A percentile compares a stretch with the other conserved stretches of the same genome.
Conservation (phyloP, 2,113 vertebrate species). For the Brachypteracias leptosomus region DNA sequence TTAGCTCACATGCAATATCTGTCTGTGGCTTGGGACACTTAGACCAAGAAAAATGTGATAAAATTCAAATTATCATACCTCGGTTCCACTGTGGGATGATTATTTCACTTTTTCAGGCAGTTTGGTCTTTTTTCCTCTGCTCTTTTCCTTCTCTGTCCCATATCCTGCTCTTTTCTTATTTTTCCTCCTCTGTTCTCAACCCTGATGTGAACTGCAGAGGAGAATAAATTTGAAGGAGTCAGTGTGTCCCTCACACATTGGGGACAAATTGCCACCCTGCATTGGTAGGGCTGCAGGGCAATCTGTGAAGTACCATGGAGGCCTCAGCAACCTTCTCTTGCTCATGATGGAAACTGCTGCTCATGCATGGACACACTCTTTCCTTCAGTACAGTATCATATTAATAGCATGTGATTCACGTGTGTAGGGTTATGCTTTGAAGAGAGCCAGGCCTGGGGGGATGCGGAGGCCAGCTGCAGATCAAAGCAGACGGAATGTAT, state of each 20-base stretch:
- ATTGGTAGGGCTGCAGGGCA: background rate
- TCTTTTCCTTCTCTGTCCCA: background rate
- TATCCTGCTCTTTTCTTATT: background rate
- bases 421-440: too few relatives aligned
- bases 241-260: fast-evolving
- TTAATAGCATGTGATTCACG: background rate
- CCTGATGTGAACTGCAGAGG: background rate
- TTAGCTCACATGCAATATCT: background rate
- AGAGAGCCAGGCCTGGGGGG: too few relatives aligned
- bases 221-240: background rate
- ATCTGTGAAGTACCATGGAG: background rate
- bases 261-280: background rate
- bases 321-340: background rate
- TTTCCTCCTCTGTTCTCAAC: background rate
- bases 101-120: background rate
- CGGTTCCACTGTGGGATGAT: background rate
- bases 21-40: background rate
- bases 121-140: background rate
- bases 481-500: too few relatives aligned
- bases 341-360: background rate
- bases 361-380: background rate
- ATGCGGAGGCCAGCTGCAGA: too few relatives aligned
- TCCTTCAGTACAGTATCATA: background rate
- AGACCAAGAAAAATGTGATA: background rate
- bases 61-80: background rate